phyloP scores from a whole-genome alignment of 2,797 vertebrate species.

The Gadopsis marmoratus region DNA sequence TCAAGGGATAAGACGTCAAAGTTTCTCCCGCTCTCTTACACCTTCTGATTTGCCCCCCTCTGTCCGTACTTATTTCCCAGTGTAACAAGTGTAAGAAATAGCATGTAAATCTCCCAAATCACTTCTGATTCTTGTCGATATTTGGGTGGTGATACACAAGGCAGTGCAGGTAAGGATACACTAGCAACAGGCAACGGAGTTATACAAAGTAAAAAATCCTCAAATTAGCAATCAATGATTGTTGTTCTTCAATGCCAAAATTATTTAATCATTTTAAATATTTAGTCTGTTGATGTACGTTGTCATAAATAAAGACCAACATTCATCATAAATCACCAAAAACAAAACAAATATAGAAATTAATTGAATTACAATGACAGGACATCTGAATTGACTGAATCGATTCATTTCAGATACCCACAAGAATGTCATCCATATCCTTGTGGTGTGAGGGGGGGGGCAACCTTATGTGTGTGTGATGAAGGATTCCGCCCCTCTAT shows the following conservation, averaged over 20 bases:
- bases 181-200: not conserved
- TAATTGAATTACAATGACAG: not conserved
- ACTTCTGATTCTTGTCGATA: not conserved
- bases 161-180: not conserved
- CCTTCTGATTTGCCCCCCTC: not conserved
- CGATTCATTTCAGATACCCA: too few species aligned
- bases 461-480: constrained; percentile 35
- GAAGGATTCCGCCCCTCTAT: constrained; percentile 44
- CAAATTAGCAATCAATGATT: not conserved
- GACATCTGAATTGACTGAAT: too few species aligned
- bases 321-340: not conserved
- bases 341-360: not conserved
- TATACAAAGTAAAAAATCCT: not conserved
- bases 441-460: not conserved
- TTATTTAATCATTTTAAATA: not conserved
- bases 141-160: not conserved
- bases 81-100: not conserved
- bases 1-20: constrained; percentile 30
- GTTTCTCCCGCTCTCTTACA: constrained; percentile 9
- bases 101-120: not conserved
- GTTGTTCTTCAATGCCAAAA: not conserved
- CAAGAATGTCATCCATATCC: constrained; percentile 19
- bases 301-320: not conserved
- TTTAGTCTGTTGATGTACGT: not conserved
- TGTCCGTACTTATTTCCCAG: not conserved